Evolutionary conservation across 2,797 vertebrate genomes (phyloP).

Genomic region (Florisuga fusca): DNA sequence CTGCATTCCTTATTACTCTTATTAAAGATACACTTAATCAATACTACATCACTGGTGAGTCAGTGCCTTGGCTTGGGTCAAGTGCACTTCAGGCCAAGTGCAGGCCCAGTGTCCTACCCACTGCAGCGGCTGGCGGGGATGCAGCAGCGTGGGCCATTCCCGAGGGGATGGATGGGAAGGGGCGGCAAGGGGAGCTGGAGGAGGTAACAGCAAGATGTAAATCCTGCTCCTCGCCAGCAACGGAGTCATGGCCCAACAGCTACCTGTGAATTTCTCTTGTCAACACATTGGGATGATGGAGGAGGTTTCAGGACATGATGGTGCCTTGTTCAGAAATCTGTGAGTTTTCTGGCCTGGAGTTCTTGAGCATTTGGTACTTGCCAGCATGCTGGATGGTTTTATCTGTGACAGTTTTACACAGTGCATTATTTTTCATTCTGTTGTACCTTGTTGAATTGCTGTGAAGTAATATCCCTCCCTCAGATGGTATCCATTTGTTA

Average conservation of each 20-base stretch:
- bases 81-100: accelerated
- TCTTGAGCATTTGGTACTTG: background rate
- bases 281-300: background rate
- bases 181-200: accelerated
- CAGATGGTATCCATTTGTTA: background rate
- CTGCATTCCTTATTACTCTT: background rate
- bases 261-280: background rate
- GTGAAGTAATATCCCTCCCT: background rate
- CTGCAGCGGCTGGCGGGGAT: accelerated
- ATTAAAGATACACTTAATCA: background rate
- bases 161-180: background rate
- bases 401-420: background rate
- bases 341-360: background rate
- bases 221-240: background rate
- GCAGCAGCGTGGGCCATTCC: background rate
- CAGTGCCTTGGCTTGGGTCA: background rate
- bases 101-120: background rate
- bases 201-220: background rate
- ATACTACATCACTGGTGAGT: background rate
- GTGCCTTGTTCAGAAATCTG: background rate
- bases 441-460: background rate
- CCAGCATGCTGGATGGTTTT: background rate
- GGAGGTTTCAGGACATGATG: background rate
- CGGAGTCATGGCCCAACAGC: background rate
- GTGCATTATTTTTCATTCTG: background rate